These are phyloP conservation scores for Akabosia matsudoensis DNA, from an alignment of 1,140 invertebrate species.

Conservation along the genomic window DNA sequence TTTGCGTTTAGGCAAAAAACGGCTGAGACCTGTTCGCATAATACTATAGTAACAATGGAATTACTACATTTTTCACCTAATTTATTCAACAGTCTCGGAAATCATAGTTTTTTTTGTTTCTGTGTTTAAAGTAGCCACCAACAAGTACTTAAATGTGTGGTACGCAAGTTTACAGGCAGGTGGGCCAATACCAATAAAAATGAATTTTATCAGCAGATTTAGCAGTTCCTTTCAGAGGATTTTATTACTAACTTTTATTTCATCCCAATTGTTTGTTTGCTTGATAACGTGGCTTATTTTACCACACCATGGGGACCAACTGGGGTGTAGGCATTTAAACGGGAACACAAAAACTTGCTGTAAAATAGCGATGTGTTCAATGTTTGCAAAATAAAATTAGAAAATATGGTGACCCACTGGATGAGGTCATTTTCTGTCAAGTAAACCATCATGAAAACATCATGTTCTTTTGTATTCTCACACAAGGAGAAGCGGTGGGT, in stretches of 20 bases:
- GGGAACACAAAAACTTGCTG: background rate
- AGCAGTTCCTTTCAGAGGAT: too few relatives aligned
- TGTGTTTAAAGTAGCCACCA: background rate
- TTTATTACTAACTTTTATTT: background rate
- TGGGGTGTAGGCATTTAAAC: background rate
- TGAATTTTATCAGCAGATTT: background rate
- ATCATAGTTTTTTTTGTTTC: background rate
- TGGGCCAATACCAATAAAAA: constrained; percentile 17
- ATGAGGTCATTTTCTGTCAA: background rate
- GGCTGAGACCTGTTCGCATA: too few relatives aligned
- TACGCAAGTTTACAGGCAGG: background rate
- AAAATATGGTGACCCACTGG: constrained; percentile 13
- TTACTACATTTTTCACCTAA: background rate
- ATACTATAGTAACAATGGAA: too few relatives aligned
- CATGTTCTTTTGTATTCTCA: background rate
- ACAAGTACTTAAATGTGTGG: background rate
- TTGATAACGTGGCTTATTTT: background rate
- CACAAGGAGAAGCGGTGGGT: background rate
- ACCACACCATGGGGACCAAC: background rate
- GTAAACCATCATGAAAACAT: constrained; percentile 8
- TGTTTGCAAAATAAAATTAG: constrained; percentile 23
- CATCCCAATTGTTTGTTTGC: constrained; percentile 5
- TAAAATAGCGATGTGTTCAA: background rate
- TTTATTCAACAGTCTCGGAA: background rate
- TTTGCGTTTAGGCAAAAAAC: too few relatives aligned